Evolutionary conservation across 2,113 vertebrate species (phyloP).

Genomic region (Bothrops jararaca): DNA sequence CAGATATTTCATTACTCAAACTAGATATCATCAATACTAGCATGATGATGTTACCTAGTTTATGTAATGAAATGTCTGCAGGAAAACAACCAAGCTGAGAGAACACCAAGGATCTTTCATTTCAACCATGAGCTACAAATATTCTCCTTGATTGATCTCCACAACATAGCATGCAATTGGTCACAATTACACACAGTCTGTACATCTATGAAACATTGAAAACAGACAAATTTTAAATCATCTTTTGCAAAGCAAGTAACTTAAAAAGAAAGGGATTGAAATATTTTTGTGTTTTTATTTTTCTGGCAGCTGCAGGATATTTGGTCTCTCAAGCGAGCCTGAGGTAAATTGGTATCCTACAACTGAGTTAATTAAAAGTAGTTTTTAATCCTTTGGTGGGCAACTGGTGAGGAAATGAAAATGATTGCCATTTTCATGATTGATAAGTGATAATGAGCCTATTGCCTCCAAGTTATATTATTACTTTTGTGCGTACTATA

Average conservation of each 20-base stretch:
- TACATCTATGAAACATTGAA: not conserved
- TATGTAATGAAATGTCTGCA: not conserved
- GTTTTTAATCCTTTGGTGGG: not conserved
- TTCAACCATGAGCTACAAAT: too few species aligned
- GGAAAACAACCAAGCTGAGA: not conserved
- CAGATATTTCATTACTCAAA: too few species aligned
- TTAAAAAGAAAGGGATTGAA: not conserved
- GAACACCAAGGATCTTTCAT: too few species aligned
- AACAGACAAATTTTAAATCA: slow-evolving; percentile 29
- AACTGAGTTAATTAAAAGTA: not conserved
- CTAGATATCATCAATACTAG: too few species aligned
- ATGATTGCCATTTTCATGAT: not conserved
- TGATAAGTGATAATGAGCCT: not conserved
- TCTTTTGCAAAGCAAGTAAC: not conserved
- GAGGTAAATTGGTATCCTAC: slow-evolving; percentile 11
- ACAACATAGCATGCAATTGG: slow-evolving; percentile 11
- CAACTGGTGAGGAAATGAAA: not conserved
- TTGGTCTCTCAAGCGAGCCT: slow-evolving; percentile 34
- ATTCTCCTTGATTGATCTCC: not conserved
- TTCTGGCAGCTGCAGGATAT: not conserved
- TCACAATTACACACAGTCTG: not conserved
- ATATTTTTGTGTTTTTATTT: not conserved
- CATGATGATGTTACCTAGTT: too few species aligned
- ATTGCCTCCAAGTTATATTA: slow-evolving; percentile 61
- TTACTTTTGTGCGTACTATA: slow-evolving; percentile 48